A percentile compares a stretch with the other conserved stretches of the same genome.
Conservation (phyloP, 2,888 invertebrate species). For the Dorcus hopei region DNA sequence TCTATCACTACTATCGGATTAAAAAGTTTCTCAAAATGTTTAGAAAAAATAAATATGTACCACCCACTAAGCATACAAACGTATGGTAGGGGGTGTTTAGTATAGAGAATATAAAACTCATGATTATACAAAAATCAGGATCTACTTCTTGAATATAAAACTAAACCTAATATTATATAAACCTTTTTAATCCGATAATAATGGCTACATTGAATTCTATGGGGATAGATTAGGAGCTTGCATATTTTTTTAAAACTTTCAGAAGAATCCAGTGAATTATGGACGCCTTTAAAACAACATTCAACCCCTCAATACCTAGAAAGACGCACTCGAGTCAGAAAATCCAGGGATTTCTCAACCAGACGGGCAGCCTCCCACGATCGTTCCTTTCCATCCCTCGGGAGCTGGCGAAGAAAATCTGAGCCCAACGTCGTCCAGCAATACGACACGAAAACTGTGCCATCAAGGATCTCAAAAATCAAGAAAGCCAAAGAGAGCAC, state of each 20-base stretch:
- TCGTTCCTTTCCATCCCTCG: constrained; percentile 55
- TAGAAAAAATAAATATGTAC: too few relatives aligned
- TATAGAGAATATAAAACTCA: neutral
- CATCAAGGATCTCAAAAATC: constrained; percentile 67
- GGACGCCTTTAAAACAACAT: constrained; percentile 60
- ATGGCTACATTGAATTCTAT: too few relatives aligned
- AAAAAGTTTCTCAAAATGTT: too few relatives aligned
- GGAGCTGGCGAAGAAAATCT: constrained; percentile 69
- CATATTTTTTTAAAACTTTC: constrained; percentile 17
- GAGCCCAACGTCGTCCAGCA: constrained; percentile 60
- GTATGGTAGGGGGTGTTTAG: neutral
- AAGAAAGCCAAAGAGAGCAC: constrained; percentile 62
- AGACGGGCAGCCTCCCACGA: constrained; percentile 49
- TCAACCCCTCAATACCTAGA: constrained; percentile 90
- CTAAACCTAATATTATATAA: too few relatives aligned
- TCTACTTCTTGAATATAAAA: neutral
- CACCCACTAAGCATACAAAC: too few relatives aligned
- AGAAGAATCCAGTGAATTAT: constrained; percentile 36
- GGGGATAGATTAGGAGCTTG: too few relatives aligned
- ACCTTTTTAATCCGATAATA: too few relatives aligned
- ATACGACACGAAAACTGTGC: constrained; percentile 66
- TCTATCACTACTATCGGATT: too few relatives aligned
- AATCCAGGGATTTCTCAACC: constrained; percentile 52
- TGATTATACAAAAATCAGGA: neutral
- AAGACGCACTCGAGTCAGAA: constrained; percentile 68